Conservation (phyloP, 2,888 invertebrate genomes). For the Pristionchus mayeri region DNA sequence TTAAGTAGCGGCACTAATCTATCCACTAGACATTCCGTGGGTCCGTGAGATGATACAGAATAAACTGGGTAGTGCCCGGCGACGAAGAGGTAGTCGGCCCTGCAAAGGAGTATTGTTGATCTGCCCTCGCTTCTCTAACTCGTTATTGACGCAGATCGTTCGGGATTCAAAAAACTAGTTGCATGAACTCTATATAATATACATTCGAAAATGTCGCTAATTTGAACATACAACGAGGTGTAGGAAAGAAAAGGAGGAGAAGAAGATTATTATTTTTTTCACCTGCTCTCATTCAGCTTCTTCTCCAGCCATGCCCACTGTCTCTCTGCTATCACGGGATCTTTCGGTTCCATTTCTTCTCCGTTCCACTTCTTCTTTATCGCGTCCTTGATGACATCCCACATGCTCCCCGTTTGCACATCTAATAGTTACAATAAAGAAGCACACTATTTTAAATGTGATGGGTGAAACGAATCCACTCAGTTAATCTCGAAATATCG, state of each 20-base stretch:
- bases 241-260: no score
- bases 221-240: no score
- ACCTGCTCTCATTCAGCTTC: conserved; percentile 3
- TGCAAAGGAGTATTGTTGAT: no score
- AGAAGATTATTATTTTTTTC: no score
- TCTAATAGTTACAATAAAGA: background rate
- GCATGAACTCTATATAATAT: no score
- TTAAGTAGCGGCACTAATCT: conserved; percentile 77
- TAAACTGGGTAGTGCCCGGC: conserved; percentile 79
- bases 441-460: no score
- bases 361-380: background rate
- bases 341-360: background rate
- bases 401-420: conserved; percentile 2
- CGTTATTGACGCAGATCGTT: background rate
- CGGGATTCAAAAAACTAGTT: no score
- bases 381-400: background rate
- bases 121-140: background rate
- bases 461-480: no score
- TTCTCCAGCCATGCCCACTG: conserved; percentile 44
- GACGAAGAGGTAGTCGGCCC: conserved; percentile 78
- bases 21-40: conserved; percentile 77
- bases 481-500: no score
- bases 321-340: background rate
- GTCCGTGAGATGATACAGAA: conserved; percentile 79
- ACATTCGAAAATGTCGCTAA: no score